Evolutionary conservation across 2,113 vertebrate species (phyloP).

Genomic region (Odontesthes bonariensis): DNA sequence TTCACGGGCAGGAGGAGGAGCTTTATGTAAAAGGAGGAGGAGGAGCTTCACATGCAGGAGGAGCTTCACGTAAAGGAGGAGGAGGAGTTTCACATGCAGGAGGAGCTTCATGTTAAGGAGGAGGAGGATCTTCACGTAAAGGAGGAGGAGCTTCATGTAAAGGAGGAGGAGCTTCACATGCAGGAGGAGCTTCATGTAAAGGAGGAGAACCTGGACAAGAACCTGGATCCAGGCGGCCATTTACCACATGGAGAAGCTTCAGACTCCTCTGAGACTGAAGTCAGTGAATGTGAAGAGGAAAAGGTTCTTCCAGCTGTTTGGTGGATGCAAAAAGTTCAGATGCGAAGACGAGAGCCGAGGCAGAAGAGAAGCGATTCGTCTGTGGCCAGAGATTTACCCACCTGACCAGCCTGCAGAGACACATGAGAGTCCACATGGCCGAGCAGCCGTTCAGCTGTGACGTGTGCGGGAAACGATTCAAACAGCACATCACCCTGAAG

Average conservation of each 20-base stretch:
- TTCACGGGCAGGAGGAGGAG: too few relatives aligned
- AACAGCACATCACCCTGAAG: conserved; percentile 25
- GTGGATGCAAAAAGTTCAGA: neutral
- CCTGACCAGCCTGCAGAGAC: conserved; percentile 4
- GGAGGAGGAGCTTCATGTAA: too few relatives aligned
- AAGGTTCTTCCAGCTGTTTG: neutral
- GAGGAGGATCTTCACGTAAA: too few relatives aligned
- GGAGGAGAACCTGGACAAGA: too few relatives aligned
- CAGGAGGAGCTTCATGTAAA: too few relatives aligned
- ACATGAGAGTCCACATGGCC: conserved; percentile 27
- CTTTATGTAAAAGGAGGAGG: too few relatives aligned
- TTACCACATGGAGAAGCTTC: neutral
- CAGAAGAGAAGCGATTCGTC: conserved; percentile 20
- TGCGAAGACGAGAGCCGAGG: conserved; percentile 2
- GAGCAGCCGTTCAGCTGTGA: conserved; percentile 36
- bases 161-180: too few relatives aligned
- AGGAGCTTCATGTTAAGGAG: too few relatives aligned
- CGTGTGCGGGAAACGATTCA: conserved; percentile 35
- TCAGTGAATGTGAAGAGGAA: neutral
- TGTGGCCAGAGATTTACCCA: conserved; percentile 34
- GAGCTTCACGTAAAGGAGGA: too few relatives aligned
- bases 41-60: too few relatives aligned
- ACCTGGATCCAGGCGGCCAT: neutral
- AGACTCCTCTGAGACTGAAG: neutral
- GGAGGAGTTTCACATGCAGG: too few relatives aligned